These are phyloP conservation scores for Euwallacea fornicatus DNA, from an alignment of 1,140 invertebrate genomes.

Conservation along the genomic window DNA sequence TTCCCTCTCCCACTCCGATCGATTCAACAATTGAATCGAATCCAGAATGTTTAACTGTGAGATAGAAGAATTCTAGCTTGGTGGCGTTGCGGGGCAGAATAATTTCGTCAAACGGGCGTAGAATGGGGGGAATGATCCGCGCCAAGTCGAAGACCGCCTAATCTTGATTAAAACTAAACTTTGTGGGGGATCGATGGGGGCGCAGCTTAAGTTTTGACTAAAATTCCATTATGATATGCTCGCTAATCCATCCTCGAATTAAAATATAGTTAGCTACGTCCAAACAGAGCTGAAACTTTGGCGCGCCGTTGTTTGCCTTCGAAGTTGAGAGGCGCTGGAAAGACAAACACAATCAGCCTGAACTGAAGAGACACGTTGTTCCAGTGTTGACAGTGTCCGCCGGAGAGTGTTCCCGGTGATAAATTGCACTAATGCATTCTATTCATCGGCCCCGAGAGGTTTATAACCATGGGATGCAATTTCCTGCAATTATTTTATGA, in stretches of 20 bases:
- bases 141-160: too few relatives aligned
- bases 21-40: too few relatives aligned
- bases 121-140: background rate
- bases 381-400: slow-evolving; percentile 32
- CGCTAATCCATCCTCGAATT: slow-evolving; percentile 6
- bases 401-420: slow-evolving; percentile 17
- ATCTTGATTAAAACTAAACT: too few relatives aligned
- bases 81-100: too few relatives aligned
- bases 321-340: slow-evolving; percentile 24
- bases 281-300: slow-evolving; percentile 21
- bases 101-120: background rate
- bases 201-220: background rate
- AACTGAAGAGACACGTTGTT: slow-evolving; percentile 26
- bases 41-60: too few relatives aligned
- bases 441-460: slow-evolving; percentile 26
- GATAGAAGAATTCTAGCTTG: too few relatives aligned
- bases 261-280: slow-evolving; percentile 3
- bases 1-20: too few relatives aligned
- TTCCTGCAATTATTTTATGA: slow-evolving; percentile 20
- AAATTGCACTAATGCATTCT: slow-evolving; percentile 32
- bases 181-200: background rate
- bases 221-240: background rate
- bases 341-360: slow-evolving; percentile 33
- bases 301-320: slow-evolving; percentile 13
- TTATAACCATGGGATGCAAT: slow-evolving; percentile 21